These are phyloP conservation scores for Magallana angulata DNA, from an alignment of 1,140 invertebrate genomes.

Conservation along the genomic window DNA sequence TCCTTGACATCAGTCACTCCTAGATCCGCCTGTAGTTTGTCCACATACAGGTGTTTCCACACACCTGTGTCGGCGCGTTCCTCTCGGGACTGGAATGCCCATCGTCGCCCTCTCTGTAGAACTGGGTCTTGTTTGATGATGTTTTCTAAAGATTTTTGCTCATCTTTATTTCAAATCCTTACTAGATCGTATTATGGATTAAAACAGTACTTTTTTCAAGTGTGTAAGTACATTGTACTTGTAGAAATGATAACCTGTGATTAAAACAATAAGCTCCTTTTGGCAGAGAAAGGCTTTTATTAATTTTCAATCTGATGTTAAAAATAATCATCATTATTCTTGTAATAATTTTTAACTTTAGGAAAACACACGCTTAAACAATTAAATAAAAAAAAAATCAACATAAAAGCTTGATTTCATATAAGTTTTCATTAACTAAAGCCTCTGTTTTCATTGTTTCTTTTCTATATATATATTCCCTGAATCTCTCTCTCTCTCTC, in stretches of 20 bases:
- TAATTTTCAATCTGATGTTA: neutral
- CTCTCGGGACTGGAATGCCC: slow-evolving; percentile 38
- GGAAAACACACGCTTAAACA: neutral
- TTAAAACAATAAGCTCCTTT: neutral
- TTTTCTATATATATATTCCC: neutral
- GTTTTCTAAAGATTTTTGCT: slow-evolving; percentile 15
- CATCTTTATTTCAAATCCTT: neutral
- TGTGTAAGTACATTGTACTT: neutral
- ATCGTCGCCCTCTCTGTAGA: slow-evolving; percentile 12
- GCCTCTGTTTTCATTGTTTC: neutral
- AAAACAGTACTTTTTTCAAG: neutral
- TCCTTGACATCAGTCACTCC: neutral
- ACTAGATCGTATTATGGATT: neutral
- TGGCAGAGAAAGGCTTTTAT: neutral
- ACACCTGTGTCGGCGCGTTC: slow-evolving; percentile 8
- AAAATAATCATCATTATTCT: neutral
- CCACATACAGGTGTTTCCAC: slow-evolving; percentile 32
- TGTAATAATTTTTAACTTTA: neutral
- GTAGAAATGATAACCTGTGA: neutral
- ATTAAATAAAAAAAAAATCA: neutral
- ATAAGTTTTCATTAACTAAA: neutral
- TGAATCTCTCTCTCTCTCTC: neutral
- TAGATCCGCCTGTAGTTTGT: neutral
- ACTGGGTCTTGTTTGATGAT: slow-evolving; percentile 36
- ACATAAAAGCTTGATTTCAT: neutral